Evolutionary conservation across 2,888 invertebrate genomes (phyloP).

Genomic region (Synergus gifuensis): DNA sequence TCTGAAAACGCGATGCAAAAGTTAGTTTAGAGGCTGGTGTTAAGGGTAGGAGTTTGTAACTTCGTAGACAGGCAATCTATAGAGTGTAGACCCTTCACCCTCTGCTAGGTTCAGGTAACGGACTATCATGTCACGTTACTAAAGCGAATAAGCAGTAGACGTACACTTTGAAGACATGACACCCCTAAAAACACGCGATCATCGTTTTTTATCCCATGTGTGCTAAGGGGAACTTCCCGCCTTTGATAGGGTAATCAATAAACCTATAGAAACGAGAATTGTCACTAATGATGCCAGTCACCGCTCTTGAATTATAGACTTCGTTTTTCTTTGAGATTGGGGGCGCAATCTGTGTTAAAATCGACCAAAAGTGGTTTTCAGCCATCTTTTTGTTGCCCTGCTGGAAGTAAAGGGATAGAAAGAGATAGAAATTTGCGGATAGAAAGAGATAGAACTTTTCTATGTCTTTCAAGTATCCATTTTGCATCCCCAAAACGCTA

Average conservation of each 20-base stretch:
- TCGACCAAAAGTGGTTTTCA: background rate
- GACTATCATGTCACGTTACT: constrained; percentile 50
- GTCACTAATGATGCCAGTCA: constrained; percentile 17
- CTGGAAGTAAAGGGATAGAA: too few relatives aligned
- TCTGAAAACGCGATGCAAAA: constrained; percentile 43
- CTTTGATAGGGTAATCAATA: constrained; percentile 30
- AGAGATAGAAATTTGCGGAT: too few relatives aligned
- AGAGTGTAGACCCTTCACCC: constrained; percentile 43
- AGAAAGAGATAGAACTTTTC: too few relatives aligned
- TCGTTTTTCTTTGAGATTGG: background rate
- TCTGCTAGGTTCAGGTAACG: constrained; percentile 46
- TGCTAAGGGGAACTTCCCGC: constrained; percentile 14
- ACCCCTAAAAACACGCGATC: constrained; percentile 39
- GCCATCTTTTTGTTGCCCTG: too few relatives aligned
- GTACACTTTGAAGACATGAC: constrained; percentile 4
- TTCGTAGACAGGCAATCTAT: constrained; percentile 53
- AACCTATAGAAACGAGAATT: constrained; percentile 26
- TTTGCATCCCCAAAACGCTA: too few relatives aligned
- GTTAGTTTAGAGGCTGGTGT: constrained; percentile 45
- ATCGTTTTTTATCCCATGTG: constrained; percentile 19
- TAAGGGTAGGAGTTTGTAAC: constrained; percentile 47
- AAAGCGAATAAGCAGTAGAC: constrained; percentile 13
- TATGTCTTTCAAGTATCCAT: too few relatives aligned
- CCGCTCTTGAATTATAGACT: background rate
- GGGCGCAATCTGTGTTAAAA: background rate